Conservation (phyloP, 2,888 invertebrate species). For the Aphodius sticticus region DNA sequence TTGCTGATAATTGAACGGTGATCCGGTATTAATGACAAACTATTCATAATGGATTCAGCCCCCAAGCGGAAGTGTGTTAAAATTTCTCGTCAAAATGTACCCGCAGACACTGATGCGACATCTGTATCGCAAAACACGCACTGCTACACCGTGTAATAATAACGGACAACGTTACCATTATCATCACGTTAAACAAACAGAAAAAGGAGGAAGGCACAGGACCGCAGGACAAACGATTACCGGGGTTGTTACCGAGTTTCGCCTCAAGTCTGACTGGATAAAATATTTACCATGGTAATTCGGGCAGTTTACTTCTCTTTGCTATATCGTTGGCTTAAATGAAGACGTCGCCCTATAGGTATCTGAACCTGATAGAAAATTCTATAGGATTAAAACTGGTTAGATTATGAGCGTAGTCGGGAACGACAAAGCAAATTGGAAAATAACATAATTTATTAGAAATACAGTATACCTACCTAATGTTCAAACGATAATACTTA, state of each 20-base stretch:
- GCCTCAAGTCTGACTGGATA: background rate
- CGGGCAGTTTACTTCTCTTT: background rate
- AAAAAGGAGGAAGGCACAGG: background rate
- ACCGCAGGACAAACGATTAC: background rate
- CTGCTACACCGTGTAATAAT: background rate
- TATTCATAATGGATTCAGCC: conserved; percentile 49
- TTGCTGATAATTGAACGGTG: conserved; percentile 51
- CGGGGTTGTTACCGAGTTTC: background rate
- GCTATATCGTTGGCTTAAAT: background rate
- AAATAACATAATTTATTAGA: too few species aligned
- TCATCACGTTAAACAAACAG: background rate
- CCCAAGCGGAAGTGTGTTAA: conserved; percentile 41
- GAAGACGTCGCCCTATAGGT: background rate
- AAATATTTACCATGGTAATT: background rate
- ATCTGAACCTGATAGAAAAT: too few species aligned
- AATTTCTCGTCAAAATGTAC: conserved; percentile 35
- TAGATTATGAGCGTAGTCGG: too few species aligned
- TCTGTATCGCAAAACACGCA: background rate
- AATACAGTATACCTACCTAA: too few species aligned
- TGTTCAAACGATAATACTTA: too few species aligned
- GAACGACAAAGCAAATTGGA: too few species aligned
- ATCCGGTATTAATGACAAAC: conserved; percentile 51
- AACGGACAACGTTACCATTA: background rate
- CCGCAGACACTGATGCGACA: conserved; percentile 21
- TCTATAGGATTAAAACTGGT: too few species aligned